Evolutionary conservation across 2,113 vertebrate species (phyloP), one percentile per base, ranked within the genome.

Genomic region (Sylvilagus bachmani): DNA sequence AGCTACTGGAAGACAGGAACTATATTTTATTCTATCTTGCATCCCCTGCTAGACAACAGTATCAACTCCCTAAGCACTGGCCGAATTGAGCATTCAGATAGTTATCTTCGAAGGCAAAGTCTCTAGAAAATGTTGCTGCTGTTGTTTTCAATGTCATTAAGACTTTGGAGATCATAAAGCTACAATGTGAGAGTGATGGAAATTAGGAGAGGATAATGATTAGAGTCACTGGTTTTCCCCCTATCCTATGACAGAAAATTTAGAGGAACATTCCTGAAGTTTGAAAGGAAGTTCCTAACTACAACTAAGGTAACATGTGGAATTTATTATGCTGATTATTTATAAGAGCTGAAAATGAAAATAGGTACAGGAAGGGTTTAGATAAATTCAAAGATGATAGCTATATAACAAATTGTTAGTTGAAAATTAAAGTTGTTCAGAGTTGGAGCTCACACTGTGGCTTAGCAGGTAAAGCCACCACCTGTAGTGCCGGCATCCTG

Each of bases 261-360:
- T 73, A 80, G 51, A 86, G 66, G 44, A 82, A 58, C 58, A 90
- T 82, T 95, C 84, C 67, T 90, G 14, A 93, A 94, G 73, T 94
- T 86, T 93, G 71, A 82, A 71, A 96, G 90, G 71, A 94, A 90
- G 33, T 85, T 70, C 51, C 92, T 86, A 88, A 96, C 88, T 95
- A 38, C 62, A 92, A 95, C 90, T 87, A 90, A 95, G 33, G 62
- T 81, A 96, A 82, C 96, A 96, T 97, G 67, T 96, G 94, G 96
- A 89, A 96, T 97, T 96, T 95, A 95, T 96, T 95, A 97, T 82
- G n/a, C 14, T 82, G 82, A 62, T 94, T 96, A 93, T 97, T 96
- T 97, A 89, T 96, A 81, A 82, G 81, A 95, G 31, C 73, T 93
- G 67, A 89, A 95, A 94, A 77, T 90, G 93, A 96, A 96, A 95